Conservation (phyloP, 2,797 vertebrate species). For the Sebastes flavidus region DNA sequence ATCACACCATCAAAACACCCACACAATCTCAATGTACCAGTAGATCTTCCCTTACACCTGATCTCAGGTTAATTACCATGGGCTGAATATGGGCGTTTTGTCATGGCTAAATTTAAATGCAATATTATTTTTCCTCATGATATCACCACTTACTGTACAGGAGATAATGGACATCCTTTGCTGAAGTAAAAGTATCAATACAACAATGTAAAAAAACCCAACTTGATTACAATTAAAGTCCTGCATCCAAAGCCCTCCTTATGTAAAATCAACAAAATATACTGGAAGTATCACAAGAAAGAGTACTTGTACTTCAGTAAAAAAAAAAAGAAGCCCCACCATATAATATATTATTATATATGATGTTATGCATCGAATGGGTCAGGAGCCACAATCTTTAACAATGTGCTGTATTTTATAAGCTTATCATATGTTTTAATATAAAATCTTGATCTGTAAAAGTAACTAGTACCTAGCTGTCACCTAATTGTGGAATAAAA, state of each 20-base stretch:
- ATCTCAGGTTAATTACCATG: background rate
- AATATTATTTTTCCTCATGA: background rate
- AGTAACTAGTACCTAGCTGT: background rate
- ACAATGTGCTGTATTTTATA: no score
- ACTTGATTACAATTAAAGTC: no score
- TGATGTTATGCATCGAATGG: background rate
- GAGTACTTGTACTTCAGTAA: background rate
- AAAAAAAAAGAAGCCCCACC: background rate
- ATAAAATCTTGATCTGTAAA: background rate
- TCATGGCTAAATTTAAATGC: background rate
- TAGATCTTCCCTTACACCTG: background rate
- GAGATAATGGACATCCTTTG: background rate
- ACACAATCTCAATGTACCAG: fast-evolving
- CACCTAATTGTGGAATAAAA: background rate
- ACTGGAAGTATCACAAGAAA: no score
- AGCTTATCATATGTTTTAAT: no score
- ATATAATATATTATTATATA: background rate
- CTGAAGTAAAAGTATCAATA: background rate
- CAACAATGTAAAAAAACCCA: background rate
- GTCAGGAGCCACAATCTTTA: no score
- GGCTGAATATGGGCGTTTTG: background rate
- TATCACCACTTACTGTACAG: background rate
- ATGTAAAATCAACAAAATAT: no score
- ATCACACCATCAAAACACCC: background rate
- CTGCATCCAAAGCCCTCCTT: no score